phyloP scores from a whole-genome alignment of 2,113 vertebrate genomes.

The Hyla sarda region DNA sequence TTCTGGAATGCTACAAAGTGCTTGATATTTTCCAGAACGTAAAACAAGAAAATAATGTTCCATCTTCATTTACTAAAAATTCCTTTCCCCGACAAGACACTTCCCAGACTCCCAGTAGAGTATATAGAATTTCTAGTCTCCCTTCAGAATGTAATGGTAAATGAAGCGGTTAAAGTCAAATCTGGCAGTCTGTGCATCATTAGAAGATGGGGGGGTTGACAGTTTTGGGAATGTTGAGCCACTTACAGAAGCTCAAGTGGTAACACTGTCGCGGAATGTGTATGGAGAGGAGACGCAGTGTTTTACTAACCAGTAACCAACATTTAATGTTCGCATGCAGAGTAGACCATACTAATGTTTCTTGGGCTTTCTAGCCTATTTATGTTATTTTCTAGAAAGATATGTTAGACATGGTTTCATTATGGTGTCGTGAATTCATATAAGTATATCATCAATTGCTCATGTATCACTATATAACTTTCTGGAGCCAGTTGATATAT shows the following conservation, averaged over 20 bases:
- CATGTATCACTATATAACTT: no score
- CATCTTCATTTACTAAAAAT: slow-evolving; percentile 33
- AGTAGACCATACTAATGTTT: not conserved
- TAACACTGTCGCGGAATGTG: slow-evolving; percentile 16
- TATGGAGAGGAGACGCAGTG: slow-evolving; percentile 13
- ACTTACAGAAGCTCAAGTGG: slow-evolving; percentile 12
- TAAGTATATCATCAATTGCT: no score
- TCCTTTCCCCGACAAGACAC: slow-evolving; percentile 27
- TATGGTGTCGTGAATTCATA: no score
- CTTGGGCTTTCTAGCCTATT: not conserved
- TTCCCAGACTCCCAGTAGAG: slow-evolving; percentile 1
- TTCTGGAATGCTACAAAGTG: slow-evolving; percentile 15
- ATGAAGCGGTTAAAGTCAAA: slow-evolving; percentile 8
- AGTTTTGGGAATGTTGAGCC: not conserved
- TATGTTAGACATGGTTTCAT: not conserved
- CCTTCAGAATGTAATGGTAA: not conserved
- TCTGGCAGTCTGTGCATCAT: slow-evolving; percentile 9
- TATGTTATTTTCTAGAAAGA: not conserved
- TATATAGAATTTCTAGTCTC: not conserved
- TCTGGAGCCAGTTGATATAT: no score
- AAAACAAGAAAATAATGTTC: slow-evolving; percentile 21
- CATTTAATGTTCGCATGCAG: not conserved
- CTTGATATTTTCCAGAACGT: slow-evolving; percentile 40
- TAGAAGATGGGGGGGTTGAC: not conserved
- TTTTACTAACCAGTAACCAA: not conserved